These are phyloP conservation scores for Nomada goodeniana DNA, from an alignment of 2,888 invertebrate species.

Conservation along the genomic window DNA sequence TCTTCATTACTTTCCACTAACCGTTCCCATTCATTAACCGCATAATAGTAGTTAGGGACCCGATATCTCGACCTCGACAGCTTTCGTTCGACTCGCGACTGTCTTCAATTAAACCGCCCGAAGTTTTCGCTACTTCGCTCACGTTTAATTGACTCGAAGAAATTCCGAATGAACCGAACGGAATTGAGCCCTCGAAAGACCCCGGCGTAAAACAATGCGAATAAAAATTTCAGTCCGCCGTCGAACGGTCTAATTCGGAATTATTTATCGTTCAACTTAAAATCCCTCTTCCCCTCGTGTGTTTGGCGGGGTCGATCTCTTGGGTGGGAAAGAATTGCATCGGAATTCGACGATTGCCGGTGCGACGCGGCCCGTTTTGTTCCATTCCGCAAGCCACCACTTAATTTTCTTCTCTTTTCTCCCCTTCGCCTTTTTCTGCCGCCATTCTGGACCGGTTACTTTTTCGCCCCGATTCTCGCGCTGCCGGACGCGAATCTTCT, in stretches of 20 bases:
- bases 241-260: neutral
- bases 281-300: neutral
- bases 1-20: slow-evolving; percentile 3
- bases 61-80: neutral
- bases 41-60: neutral
- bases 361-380: slow-evolving; percentile 15
- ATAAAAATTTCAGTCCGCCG: neutral
- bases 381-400: slow-evolving; percentile 41
- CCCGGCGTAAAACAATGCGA: neutral
- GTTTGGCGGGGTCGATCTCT: neutral
- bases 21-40: slow-evolving; percentile 11
- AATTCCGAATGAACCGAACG: neutral
- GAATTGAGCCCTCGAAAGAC: neutral
- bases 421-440: neutral
- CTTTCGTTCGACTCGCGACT: neutral
- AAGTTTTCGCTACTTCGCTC: neutral
- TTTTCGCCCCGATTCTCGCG: slow-evolving; percentile 44
- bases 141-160: slow-evolving; percentile 18
- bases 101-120: slow-evolving; percentile 14
- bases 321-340: slow-evolving; percentile 56
- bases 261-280: no score
- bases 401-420: slow-evolving; percentile 51
- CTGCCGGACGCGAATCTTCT: slow-evolving; percentile 15
- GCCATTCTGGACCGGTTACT: slow-evolving; percentile 18
- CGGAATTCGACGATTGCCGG: slow-evolving; percentile 53